These are phyloP conservation scores for Sesia apiformis DNA, from an alignment of 2,888 invertebrate species.

Conservation along the genomic window DNA sequence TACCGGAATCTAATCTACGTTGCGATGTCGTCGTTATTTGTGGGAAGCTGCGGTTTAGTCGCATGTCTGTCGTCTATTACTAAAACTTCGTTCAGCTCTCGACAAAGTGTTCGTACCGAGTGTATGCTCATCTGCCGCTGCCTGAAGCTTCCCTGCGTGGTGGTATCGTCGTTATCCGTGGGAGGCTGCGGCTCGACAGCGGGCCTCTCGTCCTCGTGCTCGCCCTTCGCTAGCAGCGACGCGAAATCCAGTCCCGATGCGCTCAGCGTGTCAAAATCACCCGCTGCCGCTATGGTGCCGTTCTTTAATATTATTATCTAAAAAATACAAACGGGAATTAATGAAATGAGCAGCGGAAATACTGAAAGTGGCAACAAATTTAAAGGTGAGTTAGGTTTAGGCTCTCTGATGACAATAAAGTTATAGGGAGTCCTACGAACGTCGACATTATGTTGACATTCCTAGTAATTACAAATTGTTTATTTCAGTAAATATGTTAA, in stretches of 20 bases:
- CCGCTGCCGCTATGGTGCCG: conserved; percentile 75
- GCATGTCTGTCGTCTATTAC: conserved; percentile 31
- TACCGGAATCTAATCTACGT: conserved; percentile 59
- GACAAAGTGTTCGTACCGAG: conserved; percentile 29
- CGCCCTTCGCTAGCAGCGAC: conserved; percentile 75
- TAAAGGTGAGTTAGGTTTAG: no score
- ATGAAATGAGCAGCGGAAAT: no score
- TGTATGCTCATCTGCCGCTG: conserved; percentile 68
- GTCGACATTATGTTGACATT: no score
- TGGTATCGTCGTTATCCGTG: conserved; percentile 29
- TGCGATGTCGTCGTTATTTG: conserved; percentile 32
- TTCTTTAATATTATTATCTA: conserved; percentile 76
- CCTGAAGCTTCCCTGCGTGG: conserved; percentile 55
- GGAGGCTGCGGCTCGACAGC: conserved; percentile 15
- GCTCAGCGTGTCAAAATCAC: conserved; percentile 81
- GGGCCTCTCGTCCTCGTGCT: conserved; percentile 51
- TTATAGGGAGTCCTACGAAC: no score
- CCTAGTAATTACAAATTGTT: no score
- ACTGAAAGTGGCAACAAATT: no score
- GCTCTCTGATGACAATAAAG: no score
- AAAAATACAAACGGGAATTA: not conserved
- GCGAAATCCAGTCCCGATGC: conserved; percentile 86
- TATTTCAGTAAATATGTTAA: no score
- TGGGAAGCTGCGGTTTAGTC: conserved; percentile 13
- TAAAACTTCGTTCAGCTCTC: not conserved